Base-by-base conservation (phyloP, 2,888 invertebrate genomes). In the Eilema depressum region DNA sequence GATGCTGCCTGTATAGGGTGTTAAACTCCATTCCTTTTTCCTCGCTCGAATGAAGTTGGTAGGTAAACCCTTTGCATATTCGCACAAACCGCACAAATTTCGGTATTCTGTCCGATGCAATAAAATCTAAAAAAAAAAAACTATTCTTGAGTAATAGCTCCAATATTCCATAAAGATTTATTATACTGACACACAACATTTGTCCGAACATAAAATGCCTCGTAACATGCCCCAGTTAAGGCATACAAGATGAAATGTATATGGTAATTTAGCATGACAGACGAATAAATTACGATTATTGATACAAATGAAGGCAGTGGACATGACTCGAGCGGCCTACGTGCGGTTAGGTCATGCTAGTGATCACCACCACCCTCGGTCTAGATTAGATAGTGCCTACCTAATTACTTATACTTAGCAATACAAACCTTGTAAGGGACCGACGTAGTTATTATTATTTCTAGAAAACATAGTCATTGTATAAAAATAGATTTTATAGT, bases 261-360 rank as follows among this genome's bases (percentile, higher is more conserved):
- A 75, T 71, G 69, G 63, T 59, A 69, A 70, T 73, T 77, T 73
- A 72, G 66, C 37, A 65, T 72, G 65, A 65, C 69, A 75, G 64
- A 63, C 28, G 59, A 66, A 62, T 81, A 75, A 76, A 76, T 76
- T 68, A 73, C 53, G 63, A 64, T 73, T 72, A 81, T 75, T 80
- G 69, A 66, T 80, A 71, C 71, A 61, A 75, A 74, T 73, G 73
- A 60, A 66, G 66, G 66, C 41, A 77, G 70, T 80, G 78, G 77
- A 80, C 75, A 77, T 73, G 74, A 71, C 70, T 79, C 62, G 61
- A 68, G 57, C 79, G 73, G 74, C 82, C 82, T 82, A 80, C 82
- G 82, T 79, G 68, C 41, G 63, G 69, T 79, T 82, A 81, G 71
- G 78, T 83, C 81, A 82, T 78, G 69, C 74, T 59, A 70, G 60